Conservation (phyloP, 2,888 invertebrate genomes). For the Harmothoe impar region DNA sequence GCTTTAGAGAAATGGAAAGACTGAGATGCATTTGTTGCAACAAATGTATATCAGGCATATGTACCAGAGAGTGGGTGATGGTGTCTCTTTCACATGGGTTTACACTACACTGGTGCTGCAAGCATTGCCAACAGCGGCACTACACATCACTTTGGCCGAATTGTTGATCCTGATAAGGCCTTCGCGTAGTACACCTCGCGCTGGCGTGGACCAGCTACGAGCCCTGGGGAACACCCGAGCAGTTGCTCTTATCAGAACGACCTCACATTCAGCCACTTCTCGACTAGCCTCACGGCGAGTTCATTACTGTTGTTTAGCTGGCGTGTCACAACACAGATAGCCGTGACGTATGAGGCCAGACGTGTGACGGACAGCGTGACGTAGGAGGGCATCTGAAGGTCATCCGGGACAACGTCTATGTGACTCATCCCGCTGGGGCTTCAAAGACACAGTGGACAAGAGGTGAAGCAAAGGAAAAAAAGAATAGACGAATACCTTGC, state of each 20-base stretch:
- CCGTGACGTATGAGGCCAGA: constrained; percentile 25
- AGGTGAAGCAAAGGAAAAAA: background rate
- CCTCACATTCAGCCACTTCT: background rate
- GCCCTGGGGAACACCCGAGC: background rate
- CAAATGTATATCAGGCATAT: no score
- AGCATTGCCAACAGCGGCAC: background rate
- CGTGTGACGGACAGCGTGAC: constrained; percentile 25
- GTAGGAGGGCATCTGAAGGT: background rate
- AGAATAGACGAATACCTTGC: background rate
- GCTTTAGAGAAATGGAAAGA: no score
- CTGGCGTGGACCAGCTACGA: background rate
- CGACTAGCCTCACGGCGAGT: background rate
- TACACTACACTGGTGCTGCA: background rate
- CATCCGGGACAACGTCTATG: background rate
- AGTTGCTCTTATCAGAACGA: background rate
- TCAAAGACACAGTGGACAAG: background rate
- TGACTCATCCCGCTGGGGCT: background rate
- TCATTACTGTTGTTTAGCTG: constrained; percentile 44
- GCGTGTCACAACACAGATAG: constrained; percentile 42
- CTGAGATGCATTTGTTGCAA: no score
- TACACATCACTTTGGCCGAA: background rate
- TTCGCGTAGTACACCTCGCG: background rate
- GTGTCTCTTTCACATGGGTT: no score
- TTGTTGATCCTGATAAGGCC: background rate
- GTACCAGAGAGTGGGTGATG: no score